Evolutionary conservation across 2,113 vertebrate genomes (phyloP).

Genomic region (Pogona vitticeps): DNA sequence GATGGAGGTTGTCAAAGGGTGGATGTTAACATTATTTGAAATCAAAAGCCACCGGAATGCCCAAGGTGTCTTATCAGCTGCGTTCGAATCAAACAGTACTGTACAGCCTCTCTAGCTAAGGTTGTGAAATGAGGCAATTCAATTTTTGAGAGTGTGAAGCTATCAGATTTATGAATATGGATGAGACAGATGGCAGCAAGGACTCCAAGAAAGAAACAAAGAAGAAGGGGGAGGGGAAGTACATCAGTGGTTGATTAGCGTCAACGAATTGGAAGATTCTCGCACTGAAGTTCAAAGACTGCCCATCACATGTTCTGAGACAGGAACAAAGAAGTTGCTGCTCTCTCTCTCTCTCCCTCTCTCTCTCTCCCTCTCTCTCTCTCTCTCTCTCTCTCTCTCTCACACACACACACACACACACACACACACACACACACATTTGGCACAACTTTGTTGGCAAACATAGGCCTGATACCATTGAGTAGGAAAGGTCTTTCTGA

Average conservation of each 20-base stretch:
- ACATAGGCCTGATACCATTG: too few species aligned
- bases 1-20: slow-evolving; percentile 27
- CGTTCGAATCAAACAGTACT: slow-evolving; percentile 37
- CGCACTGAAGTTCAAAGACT: rapidly evolving
- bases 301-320: too few species aligned
- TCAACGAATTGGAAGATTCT: neutral
- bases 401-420: too few species aligned
- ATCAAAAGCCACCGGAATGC: slow-evolving; percentile 47
- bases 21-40: slow-evolving; percentile 45
- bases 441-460: too few species aligned
- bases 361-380: too few species aligned
- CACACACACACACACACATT: too few species aligned
- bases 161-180: slow-evolving; percentile 26
- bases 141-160: neutral
- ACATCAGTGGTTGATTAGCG: neutral
- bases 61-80: slow-evolving; percentile 27
- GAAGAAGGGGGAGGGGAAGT: neutral
- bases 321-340: too few species aligned
- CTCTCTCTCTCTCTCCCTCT: too few species aligned
- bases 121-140: slow-evolving; percentile 14
- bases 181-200: slow-evolving; percentile 13
- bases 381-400: too few species aligned
- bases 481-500: too few species aligned
- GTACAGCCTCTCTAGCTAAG: slow-evolving; percentile 1
- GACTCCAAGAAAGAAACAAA: neutral